These are phyloP conservation scores for Hirudinaria manillensis DNA, from an alignment of 2,888 invertebrate species.

Conservation along the genomic window DNA sequence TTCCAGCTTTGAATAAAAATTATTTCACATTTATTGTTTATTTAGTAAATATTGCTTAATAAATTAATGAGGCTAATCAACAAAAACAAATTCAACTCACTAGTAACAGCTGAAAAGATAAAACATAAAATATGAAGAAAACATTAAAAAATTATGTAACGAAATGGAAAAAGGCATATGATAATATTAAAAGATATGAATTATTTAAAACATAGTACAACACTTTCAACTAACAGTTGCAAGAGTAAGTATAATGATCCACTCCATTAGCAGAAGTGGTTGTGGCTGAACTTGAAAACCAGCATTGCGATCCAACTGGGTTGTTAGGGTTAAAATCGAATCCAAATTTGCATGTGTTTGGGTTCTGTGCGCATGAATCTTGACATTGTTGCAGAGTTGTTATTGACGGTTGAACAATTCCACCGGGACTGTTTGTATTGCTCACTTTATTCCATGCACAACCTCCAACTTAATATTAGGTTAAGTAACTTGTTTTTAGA, in stretches of 20 bases:
- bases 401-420: background rate
- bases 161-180: background rate
- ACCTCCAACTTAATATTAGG: too few species aligned
- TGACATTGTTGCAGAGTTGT: background rate
- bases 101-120: background rate
- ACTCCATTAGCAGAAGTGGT: background rate
- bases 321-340: background rate
- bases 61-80: too few species aligned
- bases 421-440: slow-evolving; percentile 15
- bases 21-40: too few species aligned
- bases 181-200: background rate
- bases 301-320: slow-evolving; percentile 6
- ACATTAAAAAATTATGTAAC: background rate
- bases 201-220: background rate
- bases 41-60: too few species aligned
- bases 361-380: background rate
- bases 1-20: too few species aligned
- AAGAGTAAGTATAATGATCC: background rate
- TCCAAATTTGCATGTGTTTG: slow-evolving; percentile 8
- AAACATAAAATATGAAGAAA: background rate
- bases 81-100: background rate
- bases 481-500: too few species aligned
- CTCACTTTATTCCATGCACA: background rate
- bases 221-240: background rate
- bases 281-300: background rate